A percentile compares a stretch with the other conserved stretches of the same genome.
Evolutionary conservation across 2,888 invertebrate species (phyloP).

Genomic region (Germaria angustata): DNA sequence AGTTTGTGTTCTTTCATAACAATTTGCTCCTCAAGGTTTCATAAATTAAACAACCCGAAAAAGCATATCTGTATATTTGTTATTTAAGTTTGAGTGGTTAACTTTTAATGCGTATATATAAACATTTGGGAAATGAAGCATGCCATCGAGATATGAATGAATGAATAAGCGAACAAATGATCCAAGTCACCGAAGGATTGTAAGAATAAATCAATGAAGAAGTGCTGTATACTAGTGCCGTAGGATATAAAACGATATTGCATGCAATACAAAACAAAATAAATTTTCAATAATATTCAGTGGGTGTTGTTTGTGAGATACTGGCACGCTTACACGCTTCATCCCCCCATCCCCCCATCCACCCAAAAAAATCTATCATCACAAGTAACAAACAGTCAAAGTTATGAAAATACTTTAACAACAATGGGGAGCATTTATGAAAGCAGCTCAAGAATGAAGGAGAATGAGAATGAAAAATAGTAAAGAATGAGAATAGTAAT

Average conservation of each 20-base stretch:
- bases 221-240: not conserved
- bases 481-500: slow-evolving; percentile 48
- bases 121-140: slow-evolving; percentile 59
- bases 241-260: slow-evolving; percentile 27
- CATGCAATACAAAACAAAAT: slow-evolving; percentile 32
- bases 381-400: slow-evolving; percentile 6
- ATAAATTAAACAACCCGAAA: slow-evolving; percentile 6
- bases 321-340: not conserved
- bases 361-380: not conserved
- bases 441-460: not conserved
- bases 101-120: slow-evolving; percentile 18
- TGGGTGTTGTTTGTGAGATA: slow-evolving; percentile 33
- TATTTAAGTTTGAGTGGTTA: not conserved
- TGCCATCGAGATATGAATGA: slow-evolving; percentile 56
- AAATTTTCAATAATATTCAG: slow-evolving; percentile 53
- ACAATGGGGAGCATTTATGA: slow-evolving; percentile 29
- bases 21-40: not conserved
- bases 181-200: slow-evolving; percentile 4
- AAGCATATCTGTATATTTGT: slow-evolving; percentile 14
- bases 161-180: slow-evolving; percentile 16
- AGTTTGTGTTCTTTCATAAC: not conserved
- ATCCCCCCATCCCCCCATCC: not conserved
- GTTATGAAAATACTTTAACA: slow-evolving; percentile 27
- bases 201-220: slow-evolving; percentile 22
- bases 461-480: not conserved